Evolutionary conservation across 2,888 invertebrate genomes (phyloP).

Genomic region (Zelleria hepariella): DNA sequence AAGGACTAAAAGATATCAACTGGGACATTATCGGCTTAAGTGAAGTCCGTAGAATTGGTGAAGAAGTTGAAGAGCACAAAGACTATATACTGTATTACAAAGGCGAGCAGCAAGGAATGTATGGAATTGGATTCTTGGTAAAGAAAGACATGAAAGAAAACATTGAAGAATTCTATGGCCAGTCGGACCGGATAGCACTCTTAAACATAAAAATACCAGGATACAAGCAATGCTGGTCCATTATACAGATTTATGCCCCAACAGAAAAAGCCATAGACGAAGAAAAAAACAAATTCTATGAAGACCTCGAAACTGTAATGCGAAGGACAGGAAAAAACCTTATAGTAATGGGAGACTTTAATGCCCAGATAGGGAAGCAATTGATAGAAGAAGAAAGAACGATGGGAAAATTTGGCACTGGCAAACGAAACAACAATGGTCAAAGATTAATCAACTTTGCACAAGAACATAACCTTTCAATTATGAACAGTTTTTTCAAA

Average conservation of each 20-base stretch:
- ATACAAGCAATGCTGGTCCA: not conserved
- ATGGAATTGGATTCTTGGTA: constrained; percentile 5
- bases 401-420: not conserved
- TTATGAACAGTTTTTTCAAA: constrained; percentile 6
- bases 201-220: not conserved
- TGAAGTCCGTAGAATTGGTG: not conserved
- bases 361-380: constrained; percentile 1
- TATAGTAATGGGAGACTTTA: constrained; percentile 3
- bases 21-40: not conserved
- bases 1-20: not conserved
- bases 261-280: not conserved
- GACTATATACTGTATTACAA: constrained; percentile 7
- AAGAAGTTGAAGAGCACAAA: not conserved
- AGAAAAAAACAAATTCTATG: not conserved
- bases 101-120: constrained; percentile 1
- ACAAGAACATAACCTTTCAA: constrained; percentile 5
- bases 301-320: not conserved
- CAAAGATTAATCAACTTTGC: constrained; percentile 6
- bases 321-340: not conserved
- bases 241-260: constrained; percentile 6
- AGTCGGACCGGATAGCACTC: constrained; percentile 3
- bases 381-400: not conserved
- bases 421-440: constrained; percentile 4
- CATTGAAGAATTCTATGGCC: constrained; percentile 1
- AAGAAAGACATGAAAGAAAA: constrained; percentile 4